phyloP scores from a whole-genome alignment of 2,113 vertebrate species.

The Caranx ignobilis region DNA sequence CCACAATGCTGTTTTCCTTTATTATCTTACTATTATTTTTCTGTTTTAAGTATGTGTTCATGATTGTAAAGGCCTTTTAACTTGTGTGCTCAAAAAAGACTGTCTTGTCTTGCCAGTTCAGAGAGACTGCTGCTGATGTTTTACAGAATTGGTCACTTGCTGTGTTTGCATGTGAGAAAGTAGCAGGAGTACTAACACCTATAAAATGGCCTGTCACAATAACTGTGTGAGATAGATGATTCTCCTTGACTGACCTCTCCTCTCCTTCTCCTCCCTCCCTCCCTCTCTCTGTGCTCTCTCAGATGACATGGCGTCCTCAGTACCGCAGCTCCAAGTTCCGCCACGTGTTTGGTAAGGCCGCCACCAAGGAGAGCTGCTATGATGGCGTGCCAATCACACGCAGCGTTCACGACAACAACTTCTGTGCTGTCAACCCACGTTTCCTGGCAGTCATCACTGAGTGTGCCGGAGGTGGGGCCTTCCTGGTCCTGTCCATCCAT shows the following conservation, averaged over 20 bases:
- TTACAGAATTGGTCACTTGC: neutral
- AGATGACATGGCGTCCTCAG: slow-evolving; percentile 98
- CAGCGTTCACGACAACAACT: slow-evolving; percentile 95
- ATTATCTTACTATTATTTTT: no score
- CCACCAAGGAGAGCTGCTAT: slow-evolving; percentile 92
- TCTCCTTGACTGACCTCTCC: slow-evolving; percentile 46
- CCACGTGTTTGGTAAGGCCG: slow-evolving; percentile 92
- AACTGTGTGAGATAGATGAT: slow-evolving; percentile 25
- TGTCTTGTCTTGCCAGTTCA: neutral
- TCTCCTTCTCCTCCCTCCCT: neutral
- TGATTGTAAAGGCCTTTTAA: no score
- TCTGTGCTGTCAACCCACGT: slow-evolving; percentile 93
- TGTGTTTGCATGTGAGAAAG: neutral
- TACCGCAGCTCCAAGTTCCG: slow-evolving; percentile 95
- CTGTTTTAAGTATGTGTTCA: no score
- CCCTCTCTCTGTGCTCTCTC: slow-evolving; percentile 6
- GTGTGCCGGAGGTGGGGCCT: slow-evolving; percentile 92
- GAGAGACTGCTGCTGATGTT: neutral
- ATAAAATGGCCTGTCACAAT: slow-evolving; percentile 18
- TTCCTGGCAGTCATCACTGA: slow-evolving; percentile 96
- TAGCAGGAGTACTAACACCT: neutral
- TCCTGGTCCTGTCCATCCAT: slow-evolving; percentile 91
- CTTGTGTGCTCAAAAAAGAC: no score
- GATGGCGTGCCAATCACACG: slow-evolving; percentile 93
- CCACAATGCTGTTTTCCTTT: no score